Conservation (phyloP, 2,888 invertebrate genomes). For the Nesidiocoris tenuis region DNA sequence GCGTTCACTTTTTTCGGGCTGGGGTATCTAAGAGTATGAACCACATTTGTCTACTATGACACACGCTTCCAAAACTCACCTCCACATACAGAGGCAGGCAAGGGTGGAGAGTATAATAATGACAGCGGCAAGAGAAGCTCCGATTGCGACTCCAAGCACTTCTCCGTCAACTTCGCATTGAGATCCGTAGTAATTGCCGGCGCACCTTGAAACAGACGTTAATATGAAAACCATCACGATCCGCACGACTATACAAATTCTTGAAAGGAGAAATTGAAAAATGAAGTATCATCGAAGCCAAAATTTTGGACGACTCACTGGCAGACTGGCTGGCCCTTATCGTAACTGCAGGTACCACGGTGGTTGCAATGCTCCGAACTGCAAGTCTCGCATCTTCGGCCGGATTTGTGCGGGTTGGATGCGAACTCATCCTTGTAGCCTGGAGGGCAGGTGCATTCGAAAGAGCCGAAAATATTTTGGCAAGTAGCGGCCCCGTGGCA, state of each 20-base stretch:
- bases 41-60: no score
- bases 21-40: no score
- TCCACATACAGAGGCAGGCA: slow-evolving; percentile 87
- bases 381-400: slow-evolving; percentile 76
- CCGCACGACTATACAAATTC: no score
- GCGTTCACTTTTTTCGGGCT: not conserved
- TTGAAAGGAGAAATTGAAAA: no score
- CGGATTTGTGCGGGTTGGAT: slow-evolving; percentile 66
- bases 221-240: not conserved
- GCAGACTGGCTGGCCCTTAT: slow-evolving; percentile 72
- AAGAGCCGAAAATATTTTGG: slow-evolving; percentile 80
- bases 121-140: slow-evolving; percentile 83
- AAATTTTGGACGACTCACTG: slow-evolving; percentile 59
- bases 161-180: slow-evolving; percentile 90
- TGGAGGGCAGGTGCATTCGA: slow-evolving; percentile 71
- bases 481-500: slow-evolving; percentile 78
- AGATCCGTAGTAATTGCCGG: slow-evolving; percentile 83
- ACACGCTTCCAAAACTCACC: no score
- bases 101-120: slow-evolving; percentile 84
- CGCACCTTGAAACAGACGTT: slow-evolving; percentile 60
- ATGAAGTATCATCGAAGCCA: not conserved
- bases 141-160: slow-evolving; percentile 86
- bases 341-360: slow-evolving; percentile 78
- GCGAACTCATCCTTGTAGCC: slow-evolving; percentile 75
- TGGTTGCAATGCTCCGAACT: slow-evolving; percentile 77